phyloP scores from a whole-genome alignment of 2,797 vertebrate genomes.

The Takifugu ocellatus region DNA sequence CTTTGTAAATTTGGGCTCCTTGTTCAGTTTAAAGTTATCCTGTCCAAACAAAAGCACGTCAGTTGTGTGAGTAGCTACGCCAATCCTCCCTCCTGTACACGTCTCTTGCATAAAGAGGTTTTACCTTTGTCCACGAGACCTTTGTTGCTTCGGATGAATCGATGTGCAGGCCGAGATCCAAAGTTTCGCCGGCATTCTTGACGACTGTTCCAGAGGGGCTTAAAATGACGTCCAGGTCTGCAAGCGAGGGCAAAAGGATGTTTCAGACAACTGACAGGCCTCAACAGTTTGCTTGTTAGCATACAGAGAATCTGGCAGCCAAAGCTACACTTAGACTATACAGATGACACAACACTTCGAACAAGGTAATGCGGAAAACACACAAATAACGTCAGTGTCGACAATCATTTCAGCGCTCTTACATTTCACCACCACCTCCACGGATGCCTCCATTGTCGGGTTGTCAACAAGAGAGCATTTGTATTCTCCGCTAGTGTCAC shows the following conservation, averaged over 20 bases:
- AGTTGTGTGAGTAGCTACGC: slow-evolving; percentile 11
- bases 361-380: slow-evolving; percentile 18
- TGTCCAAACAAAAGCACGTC: slow-evolving; percentile 51
- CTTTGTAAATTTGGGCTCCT: slow-evolving; percentile 74
- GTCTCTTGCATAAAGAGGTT: slow-evolving; percentile 16
- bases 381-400: slow-evolving; percentile 14
- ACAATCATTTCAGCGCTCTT: slow-evolving; percentile 59
- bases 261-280: slow-evolving; percentile 49
- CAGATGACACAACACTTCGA: slow-evolving; percentile 25
- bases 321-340: slow-evolving; percentile 52
- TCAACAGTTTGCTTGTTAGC: slow-evolving; percentile 48
- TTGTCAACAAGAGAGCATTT: slow-evolving; percentile 86
- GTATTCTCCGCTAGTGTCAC: slow-evolving; percentile 85
- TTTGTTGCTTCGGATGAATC: slow-evolving; percentile 78
- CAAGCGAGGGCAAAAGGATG: slow-evolving; percentile 43
- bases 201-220: slow-evolving; percentile 80
- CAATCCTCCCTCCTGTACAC: slow-evolving; percentile 9
- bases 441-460: slow-evolving; percentile 72
- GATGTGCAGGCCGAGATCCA: slow-evolving; percentile 78
- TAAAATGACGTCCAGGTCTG: slow-evolving; percentile 89
- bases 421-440: slow-evolving; percentile 87
- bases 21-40: slow-evolving; percentile 70
- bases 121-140: slow-evolving; percentile 90
- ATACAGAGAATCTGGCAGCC: slow-evolving; percentile 35
- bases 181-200: slow-evolving; percentile 77